Percentiles rank a stretch among this genome's conserved stretches.
phyloP scores from a whole-genome alignment of 1,140 invertebrate species.

The Conopomorpha cramerella region DNA sequence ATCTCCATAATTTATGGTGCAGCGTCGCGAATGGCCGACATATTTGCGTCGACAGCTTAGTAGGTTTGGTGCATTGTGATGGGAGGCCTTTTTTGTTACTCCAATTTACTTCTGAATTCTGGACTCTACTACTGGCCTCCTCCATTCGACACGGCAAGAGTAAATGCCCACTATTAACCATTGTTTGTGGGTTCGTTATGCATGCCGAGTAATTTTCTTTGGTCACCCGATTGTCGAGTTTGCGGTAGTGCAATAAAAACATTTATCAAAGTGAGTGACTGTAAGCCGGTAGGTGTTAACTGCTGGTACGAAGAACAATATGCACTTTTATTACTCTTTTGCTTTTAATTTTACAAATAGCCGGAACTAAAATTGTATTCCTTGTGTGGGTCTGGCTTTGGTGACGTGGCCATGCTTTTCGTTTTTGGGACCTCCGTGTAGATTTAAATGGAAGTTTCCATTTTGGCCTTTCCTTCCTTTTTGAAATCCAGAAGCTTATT shows the following conservation, averaged over 20 bases:
- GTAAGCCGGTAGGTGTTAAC: constrained; percentile 23
- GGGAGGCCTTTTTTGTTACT: constrained; percentile 11
- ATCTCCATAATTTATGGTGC: constrained; percentile 52
- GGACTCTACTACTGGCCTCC: constrained; percentile 17
- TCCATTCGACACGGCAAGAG: constrained; percentile 32
- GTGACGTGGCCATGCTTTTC: too few relatives aligned
- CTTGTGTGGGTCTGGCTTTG: too few relatives aligned
- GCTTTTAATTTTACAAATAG: too few relatives aligned
- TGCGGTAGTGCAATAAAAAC: constrained; percentile 23
- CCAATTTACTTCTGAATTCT: constrained; percentile 11
- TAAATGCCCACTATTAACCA: constrained; percentile 19
- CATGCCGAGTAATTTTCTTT: constrained; percentile 30
- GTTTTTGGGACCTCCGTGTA: too few relatives aligned
- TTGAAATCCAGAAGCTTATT: too few relatives aligned
- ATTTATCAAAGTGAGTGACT: constrained; percentile 20
- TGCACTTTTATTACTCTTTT: too few relatives aligned
- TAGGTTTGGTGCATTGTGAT: constrained; percentile 16
- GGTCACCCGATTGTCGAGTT: constrained; percentile 21
- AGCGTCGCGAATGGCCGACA: constrained; percentile 42
- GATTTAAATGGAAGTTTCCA: too few relatives aligned
- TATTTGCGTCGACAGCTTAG: constrained; percentile 28
- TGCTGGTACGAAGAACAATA: constrained; percentile 20
- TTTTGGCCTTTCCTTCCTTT: too few relatives aligned
- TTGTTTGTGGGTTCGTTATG: constrained; percentile 38
- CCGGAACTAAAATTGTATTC: too few relatives aligned